Conservation (phyloP, 2,888 invertebrate species). For the Ferrisia virgata region DNA sequence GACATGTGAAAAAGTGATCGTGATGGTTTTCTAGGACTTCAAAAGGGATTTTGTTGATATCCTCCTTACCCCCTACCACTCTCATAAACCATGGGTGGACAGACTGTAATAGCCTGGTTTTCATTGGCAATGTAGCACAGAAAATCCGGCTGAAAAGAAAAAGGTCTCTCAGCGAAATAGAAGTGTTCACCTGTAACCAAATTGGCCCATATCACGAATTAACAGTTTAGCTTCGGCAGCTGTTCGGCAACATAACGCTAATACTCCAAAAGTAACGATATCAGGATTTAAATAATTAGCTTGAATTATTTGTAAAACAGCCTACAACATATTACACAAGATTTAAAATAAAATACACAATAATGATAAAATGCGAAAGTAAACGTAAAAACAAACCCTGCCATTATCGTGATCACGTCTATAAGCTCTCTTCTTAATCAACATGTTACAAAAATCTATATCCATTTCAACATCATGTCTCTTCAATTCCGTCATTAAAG, state of each 20-base stretch:
- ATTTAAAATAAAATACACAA: not conserved
- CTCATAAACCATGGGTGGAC: too few relatives aligned
- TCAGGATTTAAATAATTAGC: slow-evolving; percentile 62
- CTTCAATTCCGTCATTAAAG: slow-evolving; percentile 64
- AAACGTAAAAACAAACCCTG: slow-evolving; percentile 58
- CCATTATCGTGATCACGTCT: slow-evolving; percentile 69
- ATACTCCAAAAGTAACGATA: slow-evolving; percentile 79
- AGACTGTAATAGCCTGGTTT: too few relatives aligned
- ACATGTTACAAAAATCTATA: slow-evolving; percentile 78
- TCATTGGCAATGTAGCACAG: too few relatives aligned
- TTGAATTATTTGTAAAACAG: slow-evolving; percentile 55
- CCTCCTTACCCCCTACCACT: too few relatives aligned
- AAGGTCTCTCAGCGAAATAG: too few relatives aligned
- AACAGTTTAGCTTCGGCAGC: slow-evolving; percentile 64
- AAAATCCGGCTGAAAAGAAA: too few relatives aligned
- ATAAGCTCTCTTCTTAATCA: slow-evolving; percentile 76
- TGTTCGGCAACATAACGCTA: slow-evolving; percentile 74
- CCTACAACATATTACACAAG: too few relatives aligned
- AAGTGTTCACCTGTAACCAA: slow-evolving; percentile 60
- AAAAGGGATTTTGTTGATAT: too few relatives aligned
- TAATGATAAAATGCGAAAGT: not conserved
- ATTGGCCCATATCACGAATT: slow-evolving; percentile 66
- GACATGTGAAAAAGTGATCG: too few relatives aligned
- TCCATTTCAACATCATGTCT: slow-evolving; percentile 64
- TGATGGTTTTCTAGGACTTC: too few relatives aligned